Conservation (phyloP, 2,888 invertebrate species). For the Serripes groenlandicus region DNA sequence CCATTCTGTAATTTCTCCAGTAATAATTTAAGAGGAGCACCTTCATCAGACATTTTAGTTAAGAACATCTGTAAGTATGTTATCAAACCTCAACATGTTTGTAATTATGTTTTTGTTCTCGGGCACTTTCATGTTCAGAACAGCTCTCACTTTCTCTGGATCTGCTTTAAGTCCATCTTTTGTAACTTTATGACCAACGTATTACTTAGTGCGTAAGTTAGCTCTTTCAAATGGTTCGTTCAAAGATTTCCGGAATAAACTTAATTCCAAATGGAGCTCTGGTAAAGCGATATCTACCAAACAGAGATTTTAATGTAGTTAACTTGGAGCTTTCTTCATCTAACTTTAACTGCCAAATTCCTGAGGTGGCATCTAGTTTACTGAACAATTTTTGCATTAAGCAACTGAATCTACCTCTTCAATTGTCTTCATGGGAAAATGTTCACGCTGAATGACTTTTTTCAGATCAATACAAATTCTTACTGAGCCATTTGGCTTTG, state of each 20-base stretch:
- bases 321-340: slow-evolving; percentile 38
- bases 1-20: slow-evolving; percentile 32
- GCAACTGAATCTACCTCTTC: slow-evolving; percentile 59
- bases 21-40: slow-evolving; percentile 44
- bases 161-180: slow-evolving; percentile 36
- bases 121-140: slow-evolving; percentile 22
- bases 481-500: slow-evolving; percentile 39
- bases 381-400: slow-evolving; percentile 46
- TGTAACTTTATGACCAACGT: slow-evolving; percentile 31
- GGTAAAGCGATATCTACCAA: slow-evolving; percentile 39
- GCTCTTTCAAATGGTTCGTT: slow-evolving; percentile 25
- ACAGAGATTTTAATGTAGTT: slow-evolving; percentile 52
- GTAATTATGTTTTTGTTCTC: slow-evolving; percentile 27
- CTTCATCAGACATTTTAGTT: slow-evolving; percentile 41
- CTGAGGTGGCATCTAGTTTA: slow-evolving; percentile 45
- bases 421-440: slow-evolving; percentile 60
- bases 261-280: slow-evolving; percentile 58
- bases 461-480: slow-evolving; percentile 70
- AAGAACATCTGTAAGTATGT: slow-evolving; percentile 44
- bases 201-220: slow-evolving; percentile 29
- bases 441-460: slow-evolving; percentile 50
- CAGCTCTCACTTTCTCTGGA: slow-evolving; percentile 45
- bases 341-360: slow-evolving; percentile 44
- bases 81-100: slow-evolving; percentile 40
- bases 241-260: slow-evolving; percentile 42